Percentiles rank a stretch among this genome's conserved stretches.
These are phyloP conservation scores for Ciconia boyciana DNA, from an alignment of 2,113 vertebrate genomes.

Conservation along the genomic window DNA sequence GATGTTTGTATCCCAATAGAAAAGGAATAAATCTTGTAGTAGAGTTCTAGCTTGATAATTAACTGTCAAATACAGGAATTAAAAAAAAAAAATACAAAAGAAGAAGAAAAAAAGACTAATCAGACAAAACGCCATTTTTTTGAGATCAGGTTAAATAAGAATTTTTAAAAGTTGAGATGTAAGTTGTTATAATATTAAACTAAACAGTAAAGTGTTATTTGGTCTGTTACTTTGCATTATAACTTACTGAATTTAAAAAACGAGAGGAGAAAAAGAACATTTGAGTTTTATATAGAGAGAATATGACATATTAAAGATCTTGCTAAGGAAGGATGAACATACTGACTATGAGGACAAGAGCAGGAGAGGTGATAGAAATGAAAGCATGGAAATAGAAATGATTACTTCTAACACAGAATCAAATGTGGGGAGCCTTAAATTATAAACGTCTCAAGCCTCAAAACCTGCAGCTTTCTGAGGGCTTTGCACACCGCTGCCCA, in stretches of 20 bases:
- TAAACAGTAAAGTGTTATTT: neutral
- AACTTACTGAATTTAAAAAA: neutral
- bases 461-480: neutral
- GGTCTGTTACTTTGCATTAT: neutral
- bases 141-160: neutral
- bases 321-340: neutral
- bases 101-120: neutral
- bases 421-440: neutral
- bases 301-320: neutral
- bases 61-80: neutral
- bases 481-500: neutral
- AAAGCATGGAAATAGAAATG: neutral
- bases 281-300: neutral
- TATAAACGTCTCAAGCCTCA: neutral
- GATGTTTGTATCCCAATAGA: neutral
- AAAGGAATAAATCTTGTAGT: neutral
- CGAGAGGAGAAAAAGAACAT: neutral
- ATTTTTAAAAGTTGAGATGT: neutral
- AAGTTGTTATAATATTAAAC: neutral
- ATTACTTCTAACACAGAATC: neutral
- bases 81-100: neutral
- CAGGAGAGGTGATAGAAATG: neutral
- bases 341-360: neutral
- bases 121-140: neutral
- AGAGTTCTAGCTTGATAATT: neutral